A percentile compares a stretch with the other conserved stretches of the same genome.
Conservation (phyloP, 2,888 invertebrate species). For the Tenthredo livida region DNA sequence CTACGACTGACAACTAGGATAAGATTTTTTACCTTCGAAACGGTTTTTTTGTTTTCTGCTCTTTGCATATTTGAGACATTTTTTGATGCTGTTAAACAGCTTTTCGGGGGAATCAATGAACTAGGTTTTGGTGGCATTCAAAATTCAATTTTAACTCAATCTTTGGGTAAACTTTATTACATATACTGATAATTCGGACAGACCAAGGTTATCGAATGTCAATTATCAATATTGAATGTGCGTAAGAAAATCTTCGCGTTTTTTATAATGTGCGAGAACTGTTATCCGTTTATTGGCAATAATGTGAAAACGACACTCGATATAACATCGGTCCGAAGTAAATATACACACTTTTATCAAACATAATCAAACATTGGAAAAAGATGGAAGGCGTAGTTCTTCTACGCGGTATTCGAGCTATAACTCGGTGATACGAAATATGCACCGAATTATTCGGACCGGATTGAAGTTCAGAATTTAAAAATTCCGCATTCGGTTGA, state of each 20-base stretch:
- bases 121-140: background rate
- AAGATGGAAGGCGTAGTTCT: background rate
- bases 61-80: too few relatives aligned
- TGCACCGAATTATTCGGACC: background rate
- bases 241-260: background rate
- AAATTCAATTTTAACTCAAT: background rate
- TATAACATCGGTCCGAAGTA: background rate
- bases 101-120: too few relatives aligned
- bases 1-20: background rate
- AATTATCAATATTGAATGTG: too few relatives aligned
- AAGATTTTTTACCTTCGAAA: background rate
- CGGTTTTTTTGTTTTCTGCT: too few relatives aligned
- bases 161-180: background rate
- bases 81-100: too few relatives aligned
- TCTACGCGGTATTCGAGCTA: background rate
- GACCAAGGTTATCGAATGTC: background rate
- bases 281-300: background rate
- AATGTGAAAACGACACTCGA: background rate
- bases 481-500: too few relatives aligned
- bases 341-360: conserved; percentile 15
- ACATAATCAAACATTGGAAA: conserved; percentile 12
- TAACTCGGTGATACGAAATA: background rate
- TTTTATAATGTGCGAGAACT: background rate
- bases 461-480: too few relatives aligned
- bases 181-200: background rate